Conservation (phyloP, 2,797 vertebrate species). For the Neostethus bicornis region DNA sequence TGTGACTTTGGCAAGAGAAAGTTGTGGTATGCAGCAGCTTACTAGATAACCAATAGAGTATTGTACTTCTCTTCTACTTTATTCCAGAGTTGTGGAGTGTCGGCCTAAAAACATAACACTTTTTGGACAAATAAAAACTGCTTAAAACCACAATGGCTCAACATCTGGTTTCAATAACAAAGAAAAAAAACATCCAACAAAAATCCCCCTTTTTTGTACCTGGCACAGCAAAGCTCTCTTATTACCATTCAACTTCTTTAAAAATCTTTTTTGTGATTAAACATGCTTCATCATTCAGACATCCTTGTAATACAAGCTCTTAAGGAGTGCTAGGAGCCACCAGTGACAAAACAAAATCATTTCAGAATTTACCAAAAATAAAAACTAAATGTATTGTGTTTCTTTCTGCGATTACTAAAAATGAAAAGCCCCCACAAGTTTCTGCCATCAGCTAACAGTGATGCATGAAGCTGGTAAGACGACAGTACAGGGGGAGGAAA, state of each 20-base stretch:
- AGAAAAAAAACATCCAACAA: constrained; percentile 42
- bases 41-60: constrained; percentile 29
- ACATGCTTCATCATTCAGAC: constrained; percentile 11
- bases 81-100: too few species aligned
- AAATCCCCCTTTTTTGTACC: constrained; percentile 40
- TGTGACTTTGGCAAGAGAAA: constrained; percentile 69
- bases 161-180: constrained; percentile 73
- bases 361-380: constrained; percentile 15
- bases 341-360: constrained; percentile 8
- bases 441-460: constrained; percentile 24
- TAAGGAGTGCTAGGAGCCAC: constrained; percentile 4
- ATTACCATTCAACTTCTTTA: neutral
- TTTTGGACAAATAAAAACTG: constrained; percentile 33
- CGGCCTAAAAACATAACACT: constrained; percentile 33
- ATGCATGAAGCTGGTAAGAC: constrained; percentile 10
- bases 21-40: constrained; percentile 45
- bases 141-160: constrained; percentile 32
- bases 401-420: neutral
- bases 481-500: neutral
- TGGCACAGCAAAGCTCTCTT: constrained; percentile 22
- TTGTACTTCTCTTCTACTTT: constrained; percentile 6
- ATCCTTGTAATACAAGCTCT: neutral
- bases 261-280: neutral
- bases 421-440: constrained; percentile 3
- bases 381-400: constrained; percentile 8